Percentiles rank a stretch among this genome's conserved stretches.
Conservation (phyloP, 2,888 invertebrate genomes). For the Ectemnius cavifrons region DNA sequence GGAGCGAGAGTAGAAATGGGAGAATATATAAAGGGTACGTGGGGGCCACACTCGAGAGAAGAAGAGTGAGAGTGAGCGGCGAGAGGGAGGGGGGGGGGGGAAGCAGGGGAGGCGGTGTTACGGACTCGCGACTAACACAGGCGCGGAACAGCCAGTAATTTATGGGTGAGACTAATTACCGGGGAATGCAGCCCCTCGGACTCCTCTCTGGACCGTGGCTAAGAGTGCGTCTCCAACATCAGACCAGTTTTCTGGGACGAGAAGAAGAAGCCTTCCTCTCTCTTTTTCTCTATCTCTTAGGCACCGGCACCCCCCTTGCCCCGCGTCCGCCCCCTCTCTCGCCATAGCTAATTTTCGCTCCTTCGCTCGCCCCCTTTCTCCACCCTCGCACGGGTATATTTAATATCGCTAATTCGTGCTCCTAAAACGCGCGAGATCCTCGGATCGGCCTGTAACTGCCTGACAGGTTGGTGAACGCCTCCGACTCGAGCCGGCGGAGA, state of each 20-base stretch:
- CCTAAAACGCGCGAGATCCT: conserved; percentile 12
- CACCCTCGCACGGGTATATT: conserved; percentile 23
- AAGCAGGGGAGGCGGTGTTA: conserved; percentile 47
- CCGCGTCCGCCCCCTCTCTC: conserved; percentile 18
- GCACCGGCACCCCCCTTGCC: conserved; percentile 22
- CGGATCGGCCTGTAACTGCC: conserved; percentile 14
- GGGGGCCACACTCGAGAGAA: not conserved
- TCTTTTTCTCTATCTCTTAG: conserved; percentile 3
- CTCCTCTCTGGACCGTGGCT: conserved; percentile 60
- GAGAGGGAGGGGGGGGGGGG: conserved; percentile 29
- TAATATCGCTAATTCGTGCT: conserved; percentile 33
- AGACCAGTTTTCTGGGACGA: conserved; percentile 63
- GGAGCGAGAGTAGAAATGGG: conserved; percentile 22
- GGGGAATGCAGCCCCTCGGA: conserved; percentile 75
- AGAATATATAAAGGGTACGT: conserved; percentile 15
- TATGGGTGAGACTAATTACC: conserved; percentile 76
- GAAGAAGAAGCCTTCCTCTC: conserved; percentile 23
- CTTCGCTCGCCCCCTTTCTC: conserved; percentile 17
- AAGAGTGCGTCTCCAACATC: conserved; percentile 48
- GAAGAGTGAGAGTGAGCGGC: conserved; percentile 22
- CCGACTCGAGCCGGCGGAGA: not conserved
- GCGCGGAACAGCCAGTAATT: conserved; percentile 73
- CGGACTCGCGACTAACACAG: conserved; percentile 68
- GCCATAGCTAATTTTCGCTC: conserved; percentile 11
- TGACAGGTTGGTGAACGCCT: not conserved